Percentiles rank a stretch among this genome's conserved stretches.
phyloP scores from a whole-genome alignment of 2,113 vertebrate species.

The Danionella cerebrum region DNA sequence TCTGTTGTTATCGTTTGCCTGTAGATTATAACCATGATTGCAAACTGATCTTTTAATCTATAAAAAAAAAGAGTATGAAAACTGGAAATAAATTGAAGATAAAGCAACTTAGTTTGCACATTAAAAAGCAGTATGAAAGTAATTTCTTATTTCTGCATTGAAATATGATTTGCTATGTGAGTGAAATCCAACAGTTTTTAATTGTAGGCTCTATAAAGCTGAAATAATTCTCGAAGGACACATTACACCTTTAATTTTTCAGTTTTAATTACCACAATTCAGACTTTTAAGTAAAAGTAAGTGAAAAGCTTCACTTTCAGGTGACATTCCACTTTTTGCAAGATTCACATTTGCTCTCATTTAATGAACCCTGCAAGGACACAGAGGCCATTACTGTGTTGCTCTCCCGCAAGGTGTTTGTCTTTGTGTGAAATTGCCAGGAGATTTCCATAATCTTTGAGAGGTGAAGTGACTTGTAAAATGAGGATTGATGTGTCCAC shows the following conservation, averaged over 20 bases:
- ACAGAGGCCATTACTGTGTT: constrained; percentile 40
- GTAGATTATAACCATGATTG: too few relatives aligned
- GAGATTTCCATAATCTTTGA: constrained; percentile 42
- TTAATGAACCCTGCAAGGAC: constrained; percentile 38
- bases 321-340: not conserved
- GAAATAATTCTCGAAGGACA: not conserved
- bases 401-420: constrained; percentile 36
- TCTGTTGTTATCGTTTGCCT: too few relatives aligned
- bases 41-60: too few relatives aligned
- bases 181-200: not conserved
- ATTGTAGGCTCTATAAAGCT: not conserved
- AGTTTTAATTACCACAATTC: constrained; percentile 16
- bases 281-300: not conserved
- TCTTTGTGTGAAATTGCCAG: constrained; percentile 39
- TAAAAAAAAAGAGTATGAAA: too few relatives aligned
- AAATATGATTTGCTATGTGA: not conserved
- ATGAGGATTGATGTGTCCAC: constrained; percentile 71
- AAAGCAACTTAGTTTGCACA: too few relatives aligned
- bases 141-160: too few relatives aligned
- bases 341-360: constrained; percentile 37
- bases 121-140: too few relatives aligned
- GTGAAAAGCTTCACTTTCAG: not conserved
- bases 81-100: too few relatives aligned
- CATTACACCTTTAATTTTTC: not conserved
- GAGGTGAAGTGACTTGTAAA: constrained; percentile 59